These are phyloP conservation scores for Papilio demoleus DNA, from an alignment of 2,888 invertebrate genomes.

Conservation along the genomic window DNA sequence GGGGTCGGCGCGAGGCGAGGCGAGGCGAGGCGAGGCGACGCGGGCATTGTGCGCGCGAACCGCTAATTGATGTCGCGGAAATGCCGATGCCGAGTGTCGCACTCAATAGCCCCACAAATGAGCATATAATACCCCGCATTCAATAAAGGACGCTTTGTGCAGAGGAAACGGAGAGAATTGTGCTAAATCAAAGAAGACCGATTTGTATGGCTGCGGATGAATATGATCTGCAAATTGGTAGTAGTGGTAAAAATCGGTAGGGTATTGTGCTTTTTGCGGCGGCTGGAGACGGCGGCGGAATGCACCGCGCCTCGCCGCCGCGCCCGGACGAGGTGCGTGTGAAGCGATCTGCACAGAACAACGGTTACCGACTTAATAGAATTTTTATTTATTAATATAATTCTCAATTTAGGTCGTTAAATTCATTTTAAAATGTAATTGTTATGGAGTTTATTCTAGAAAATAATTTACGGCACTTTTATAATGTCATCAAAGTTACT, in stretches of 20 bases:
- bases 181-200: constrained; percentile 66
- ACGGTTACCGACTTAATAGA: not conserved
- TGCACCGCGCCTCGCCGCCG: constrained; percentile 18
- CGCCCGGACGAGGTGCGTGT: constrained; percentile 2
- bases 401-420: no score
- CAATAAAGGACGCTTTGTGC: constrained; percentile 58
- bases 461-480: no score
- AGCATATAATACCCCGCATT: constrained; percentile 69
- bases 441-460: no score
- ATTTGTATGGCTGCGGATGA: constrained; percentile 59
- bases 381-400: constrained; percentile 11
- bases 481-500: no score
- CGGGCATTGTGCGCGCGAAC: constrained; percentile 47
- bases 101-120: constrained; percentile 68
- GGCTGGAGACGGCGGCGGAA: constrained; percentile 55
- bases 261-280: constrained; percentile 53
- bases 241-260: constrained; percentile 65
- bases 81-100: constrained; percentile 63
- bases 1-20: not conserved
- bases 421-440: no score
- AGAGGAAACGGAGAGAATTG: constrained; percentile 61
- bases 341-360: not conserved
- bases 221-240: constrained; percentile 70
- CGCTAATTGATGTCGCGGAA: constrained; percentile 75
- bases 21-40: not conserved